Evolutionary conservation across 2,888 invertebrate genomes (phyloP).

Genomic region (Isoperla grammatica): DNA sequence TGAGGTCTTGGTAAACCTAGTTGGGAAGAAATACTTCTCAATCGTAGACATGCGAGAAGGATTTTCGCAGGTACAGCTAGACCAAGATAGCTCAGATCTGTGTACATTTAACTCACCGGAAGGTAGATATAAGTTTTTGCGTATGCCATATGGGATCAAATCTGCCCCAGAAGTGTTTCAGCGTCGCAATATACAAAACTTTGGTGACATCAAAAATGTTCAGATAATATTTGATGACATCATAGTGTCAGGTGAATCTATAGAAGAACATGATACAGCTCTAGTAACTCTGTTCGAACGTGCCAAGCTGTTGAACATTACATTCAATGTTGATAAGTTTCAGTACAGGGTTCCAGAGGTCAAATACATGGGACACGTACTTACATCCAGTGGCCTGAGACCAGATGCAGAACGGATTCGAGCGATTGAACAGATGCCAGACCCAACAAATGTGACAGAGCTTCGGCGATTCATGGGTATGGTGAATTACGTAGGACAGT

Average conservation of each 20-base stretch:
- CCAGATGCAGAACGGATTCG: neutral
- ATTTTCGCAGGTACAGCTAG: constrained; percentile 22
- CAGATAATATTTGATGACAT: constrained; percentile 40
- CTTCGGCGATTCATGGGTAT: constrained; percentile 36
- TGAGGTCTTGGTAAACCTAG: constrained; percentile 15
- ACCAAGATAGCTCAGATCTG: constrained; percentile 22
- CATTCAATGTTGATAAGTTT: constrained; percentile 18
- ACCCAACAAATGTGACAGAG: constrained; percentile 34
- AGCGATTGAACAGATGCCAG: neutral
- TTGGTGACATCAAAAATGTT: constrained; percentile 38
- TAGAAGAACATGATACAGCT: constrained; percentile 8
- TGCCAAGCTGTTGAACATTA: constrained; percentile 4
- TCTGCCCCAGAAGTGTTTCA: neutral
- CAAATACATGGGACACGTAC: constrained; percentile 14
- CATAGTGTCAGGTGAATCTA: constrained; percentile 31
- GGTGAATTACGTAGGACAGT: constrained; percentile 35
- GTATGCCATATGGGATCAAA: constrained; percentile 25
- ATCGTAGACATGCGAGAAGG: constrained; percentile 24
- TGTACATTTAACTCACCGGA: constrained; percentile 26
- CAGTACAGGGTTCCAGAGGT: constrained; percentile 7
- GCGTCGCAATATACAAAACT: constrained; percentile 34
- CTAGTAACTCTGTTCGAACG: constrained; percentile 16
- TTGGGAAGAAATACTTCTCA: constrained; percentile 20
- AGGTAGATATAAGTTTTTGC: constrained; percentile 24
- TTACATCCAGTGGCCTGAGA: neutral